These are phyloP conservation scores for Trachelus troglodyta DNA, from an alignment of 2,888 invertebrate species.

Conservation along the genomic window DNA sequence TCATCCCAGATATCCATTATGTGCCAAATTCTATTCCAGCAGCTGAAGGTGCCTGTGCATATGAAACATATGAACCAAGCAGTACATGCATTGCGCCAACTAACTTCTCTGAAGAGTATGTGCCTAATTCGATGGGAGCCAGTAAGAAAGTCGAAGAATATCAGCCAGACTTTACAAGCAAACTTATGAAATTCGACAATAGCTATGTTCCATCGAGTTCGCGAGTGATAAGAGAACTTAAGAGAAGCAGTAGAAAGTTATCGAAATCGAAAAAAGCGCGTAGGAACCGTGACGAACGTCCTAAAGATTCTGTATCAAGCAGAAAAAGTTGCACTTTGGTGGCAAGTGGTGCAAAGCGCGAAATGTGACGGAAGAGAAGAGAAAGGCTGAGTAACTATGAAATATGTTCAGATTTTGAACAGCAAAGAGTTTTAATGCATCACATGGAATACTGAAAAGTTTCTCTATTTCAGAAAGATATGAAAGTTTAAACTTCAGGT, in stretches of 20 bases:
- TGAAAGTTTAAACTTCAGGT: background rate
- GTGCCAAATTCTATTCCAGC: conserved; percentile 46
- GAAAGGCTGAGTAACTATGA: background rate
- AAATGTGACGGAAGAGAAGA: conserved; percentile 18
- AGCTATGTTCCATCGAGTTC: conserved; percentile 50
- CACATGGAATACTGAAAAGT: background rate
- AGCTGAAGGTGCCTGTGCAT: background rate
- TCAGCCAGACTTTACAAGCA: conserved; percentile 48
- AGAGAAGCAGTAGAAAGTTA: conserved; percentile 1
- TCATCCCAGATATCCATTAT: conserved; percentile 29
- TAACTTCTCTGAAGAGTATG: conserved; percentile 36
- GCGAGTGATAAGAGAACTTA: conserved; percentile 13
- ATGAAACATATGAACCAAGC: conserved; percentile 47
- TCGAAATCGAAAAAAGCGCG: background rate
- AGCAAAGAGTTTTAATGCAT: background rate
- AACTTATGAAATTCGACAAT: conserved; percentile 49
- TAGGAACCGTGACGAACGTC: background rate
- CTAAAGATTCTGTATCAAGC: background rate
- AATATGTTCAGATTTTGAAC: background rate
- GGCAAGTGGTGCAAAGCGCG: conserved; percentile 17
- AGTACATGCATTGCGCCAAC: conserved; percentile 23
- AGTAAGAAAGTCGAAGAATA: conserved; percentile 45
- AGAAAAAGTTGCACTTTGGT: conserved; percentile 3
- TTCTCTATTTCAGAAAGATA: background rate
- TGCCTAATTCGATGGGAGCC: conserved; percentile 47